Evolutionary conservation across 2,888 invertebrate genomes (phyloP), one percentile per base, ranked within the genome.

Genomic region (Brachypalpus laphriformis): DNA sequence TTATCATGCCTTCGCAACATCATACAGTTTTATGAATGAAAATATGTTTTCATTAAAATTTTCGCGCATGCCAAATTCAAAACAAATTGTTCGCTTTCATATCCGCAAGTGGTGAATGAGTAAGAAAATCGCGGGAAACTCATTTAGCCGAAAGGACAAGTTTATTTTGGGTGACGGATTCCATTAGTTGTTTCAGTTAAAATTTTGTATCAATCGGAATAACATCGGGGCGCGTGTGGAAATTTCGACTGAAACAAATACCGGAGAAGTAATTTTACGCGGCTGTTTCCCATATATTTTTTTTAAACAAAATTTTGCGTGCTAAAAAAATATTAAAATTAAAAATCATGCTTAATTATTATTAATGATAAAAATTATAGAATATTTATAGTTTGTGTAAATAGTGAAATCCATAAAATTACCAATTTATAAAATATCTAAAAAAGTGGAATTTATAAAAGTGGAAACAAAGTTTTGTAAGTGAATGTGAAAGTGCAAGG

Each of bases 91-190:
- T 40, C 16, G 40, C 40, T 34, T 49, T 45, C 11, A 20, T 42
- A 20, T 37, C 31, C 28, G 51, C 14, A 51, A n/a, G 20, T 14
- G 16, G 20, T 14, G 16, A 66, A 51, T 51, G 37, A 51, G 9
- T 16, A 5, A 22, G 25, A 66, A 56, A 70, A 70, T 70, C 22
- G 70, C 56, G 70, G 70, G 70, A 70, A 70, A 56, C 45, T 70
- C 42, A 51, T 8, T 70, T 57, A n/a, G 28, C 56, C 25, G 22
- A 37, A 56, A 56, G 56, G 70, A 70, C 45, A 70, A 70, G 18
- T 56, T 45, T 45, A 16, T 68, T 68, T 68, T 42, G 25, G 16
- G 11, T 45, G 22, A 4, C 49, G 25, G 18, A 31, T 14, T 28
- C 25, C 8, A 16, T 5, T 11, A 25, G 51, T 11, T 16, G 54